A percentile compares a stretch with the other conserved stretches of the same genome.
These are phyloP conservation scores for Erythrocebus patas DNA, from an alignment of 2,113 vertebrate species.

Conservation along the genomic window DNA sequence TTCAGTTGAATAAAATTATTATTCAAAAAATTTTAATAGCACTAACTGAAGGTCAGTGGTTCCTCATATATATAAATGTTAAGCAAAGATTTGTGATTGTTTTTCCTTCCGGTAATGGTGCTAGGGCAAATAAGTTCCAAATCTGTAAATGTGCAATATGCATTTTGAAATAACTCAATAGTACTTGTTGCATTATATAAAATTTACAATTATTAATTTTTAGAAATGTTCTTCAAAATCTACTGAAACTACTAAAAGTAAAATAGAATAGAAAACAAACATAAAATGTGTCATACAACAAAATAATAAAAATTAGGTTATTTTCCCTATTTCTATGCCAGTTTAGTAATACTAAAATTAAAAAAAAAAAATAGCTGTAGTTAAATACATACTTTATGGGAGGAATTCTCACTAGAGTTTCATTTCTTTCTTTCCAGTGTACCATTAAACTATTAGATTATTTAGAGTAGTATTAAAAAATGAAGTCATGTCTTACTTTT, in stretches of 20 bases:
- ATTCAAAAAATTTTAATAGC: conserved; percentile 56
- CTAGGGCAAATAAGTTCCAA: conserved; percentile 15
- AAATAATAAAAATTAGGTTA: not conserved
- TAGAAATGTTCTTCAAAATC: conserved; percentile 17
- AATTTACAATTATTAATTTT: not conserved
- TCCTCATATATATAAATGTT: conserved; percentile 68
- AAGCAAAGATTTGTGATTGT: conserved; percentile 52
- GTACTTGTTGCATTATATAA: conserved; percentile 54
- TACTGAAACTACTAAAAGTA: conserved; percentile 53
- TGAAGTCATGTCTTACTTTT: not conserved
- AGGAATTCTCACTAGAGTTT: not conserved
- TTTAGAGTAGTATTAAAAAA: not conserved
- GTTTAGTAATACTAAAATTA: not conserved
- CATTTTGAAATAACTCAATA: conserved; percentile 55
- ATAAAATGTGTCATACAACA: not conserved
- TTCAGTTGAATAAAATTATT: conserved; percentile 77
- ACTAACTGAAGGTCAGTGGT: conserved; percentile 78
- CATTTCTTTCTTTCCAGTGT: not conserved
- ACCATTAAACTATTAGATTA: not conserved
- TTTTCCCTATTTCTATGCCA: not conserved
- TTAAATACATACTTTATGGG: not conserved
- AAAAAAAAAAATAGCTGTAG: not conserved
- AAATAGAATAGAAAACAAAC: not conserved
- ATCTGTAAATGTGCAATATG: conserved; percentile 71
- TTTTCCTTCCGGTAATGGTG: conserved; percentile 36